Base-by-base conservation (phyloP, 2,113 vertebrate genomes). In the Phyllostomus discolor region DNA sequence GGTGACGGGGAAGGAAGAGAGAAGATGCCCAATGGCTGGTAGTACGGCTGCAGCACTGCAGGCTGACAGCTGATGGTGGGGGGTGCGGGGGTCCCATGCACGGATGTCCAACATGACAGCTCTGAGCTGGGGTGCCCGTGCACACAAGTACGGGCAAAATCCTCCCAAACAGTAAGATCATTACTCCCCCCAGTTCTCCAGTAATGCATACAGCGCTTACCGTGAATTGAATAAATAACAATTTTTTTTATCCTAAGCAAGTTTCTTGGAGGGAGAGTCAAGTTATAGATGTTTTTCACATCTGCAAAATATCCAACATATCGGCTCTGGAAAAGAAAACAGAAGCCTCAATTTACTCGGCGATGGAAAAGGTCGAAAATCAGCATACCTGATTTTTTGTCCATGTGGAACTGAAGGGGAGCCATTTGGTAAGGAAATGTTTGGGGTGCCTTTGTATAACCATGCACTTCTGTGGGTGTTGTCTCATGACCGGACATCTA, bases 291-390 rank as follows among this genome's bases (percentile, higher is more conserved):
- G 57, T 97, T 99, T 98, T 99, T 99, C 99, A 99, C 97, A 85
- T 99, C 97, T 96, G 99, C 99, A 95, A 99, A 99, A 98, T 99
- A 99, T 12, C 98, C 98, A 92, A 99, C 99, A 28, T 99, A 99
- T 75, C 99, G 99, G 97, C 98, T 99, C 99, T 99, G 98, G 78
- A 92, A 69, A 98, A 98, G 89, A 93, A 69, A 98, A 98, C 86
- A 98, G 96, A 98, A 80, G n/a, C 31, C 19, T 89, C 19, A 1
- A 12, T 82, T 73, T 86, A 94, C 62, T 43, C 24, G 35, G 31
- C 33, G 2, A 81, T 59, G 24, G 38, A 41, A 59, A 78, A 84
- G 82, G 7, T 54, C 38, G 67, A 15, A 64, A 31, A 73, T 93
- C n/a, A 41, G 20, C 22, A 52, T 59, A 59, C 22, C 50, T 57